Conservation (phyloP, 2,113 vertebrate species). For the Sphaerodactylus townsendi region DNA sequence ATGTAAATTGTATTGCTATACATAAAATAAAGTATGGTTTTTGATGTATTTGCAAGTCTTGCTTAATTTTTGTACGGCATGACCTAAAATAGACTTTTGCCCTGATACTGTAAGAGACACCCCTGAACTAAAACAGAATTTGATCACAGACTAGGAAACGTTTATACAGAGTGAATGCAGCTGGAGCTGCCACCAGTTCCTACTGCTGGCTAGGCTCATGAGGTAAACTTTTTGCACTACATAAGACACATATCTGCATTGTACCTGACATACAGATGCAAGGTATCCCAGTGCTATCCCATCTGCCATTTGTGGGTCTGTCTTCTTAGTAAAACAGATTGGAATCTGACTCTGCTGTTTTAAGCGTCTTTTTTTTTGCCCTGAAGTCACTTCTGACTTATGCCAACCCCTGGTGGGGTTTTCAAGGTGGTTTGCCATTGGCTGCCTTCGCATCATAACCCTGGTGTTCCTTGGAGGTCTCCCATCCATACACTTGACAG, state of each 20-base stretch:
- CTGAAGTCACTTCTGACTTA: too few species aligned
- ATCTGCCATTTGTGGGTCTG: not conserved
- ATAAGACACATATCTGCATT: not conserved
- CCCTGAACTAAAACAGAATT: not conserved
- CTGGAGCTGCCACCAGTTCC: not conserved
- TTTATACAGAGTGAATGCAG: not conserved
- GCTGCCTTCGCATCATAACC: too few species aligned
- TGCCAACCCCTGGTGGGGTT: too few species aligned
- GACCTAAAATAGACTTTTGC: slow-evolving; percentile 5
- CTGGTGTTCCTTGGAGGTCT: too few species aligned
- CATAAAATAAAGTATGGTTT: slow-evolving; percentile 99
- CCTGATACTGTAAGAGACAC: not conserved
- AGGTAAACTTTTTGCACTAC: not conserved
- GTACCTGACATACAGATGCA: not conserved
- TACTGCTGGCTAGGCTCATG: not conserved
- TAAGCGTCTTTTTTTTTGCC: not conserved
- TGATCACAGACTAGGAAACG: not conserved
- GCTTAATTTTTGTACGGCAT: slow-evolving; percentile 59
- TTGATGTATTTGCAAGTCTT: slow-evolving; percentile 87
- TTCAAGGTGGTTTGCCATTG: too few species aligned
- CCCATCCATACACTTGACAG: too few species aligned
- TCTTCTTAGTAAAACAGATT: not conserved
- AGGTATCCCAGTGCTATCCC: not conserved
- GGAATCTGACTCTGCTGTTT: not conserved
- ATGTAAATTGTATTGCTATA: slow-evolving; percentile 99